These are phyloP conservation scores for Papilio polytes DNA, from an alignment of 1,140 invertebrate genomes.

Conservation along the genomic window DNA sequence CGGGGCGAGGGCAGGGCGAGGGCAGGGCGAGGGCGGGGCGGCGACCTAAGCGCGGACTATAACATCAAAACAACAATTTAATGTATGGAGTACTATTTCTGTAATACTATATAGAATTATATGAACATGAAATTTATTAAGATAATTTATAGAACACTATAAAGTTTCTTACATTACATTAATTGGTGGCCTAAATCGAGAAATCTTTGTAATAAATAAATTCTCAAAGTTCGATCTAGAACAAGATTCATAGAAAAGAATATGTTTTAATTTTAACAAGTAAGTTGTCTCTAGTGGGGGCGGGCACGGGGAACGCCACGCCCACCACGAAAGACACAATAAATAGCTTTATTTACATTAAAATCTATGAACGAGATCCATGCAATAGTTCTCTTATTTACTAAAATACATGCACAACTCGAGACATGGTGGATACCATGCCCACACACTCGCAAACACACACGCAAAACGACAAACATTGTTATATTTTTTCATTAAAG, in stretches of 20 bases:
- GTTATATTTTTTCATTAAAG: conserved; percentile 29
- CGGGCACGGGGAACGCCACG: background rate
- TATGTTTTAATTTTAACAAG: background rate
- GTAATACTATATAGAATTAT: background rate
- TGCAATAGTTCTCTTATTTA: conserved; percentile 12
- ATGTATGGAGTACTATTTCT: background rate
- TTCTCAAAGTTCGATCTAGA: conserved; percentile 10
- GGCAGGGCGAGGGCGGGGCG: background rate
- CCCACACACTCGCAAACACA: background rate
- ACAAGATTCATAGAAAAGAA: conserved; percentile 5
- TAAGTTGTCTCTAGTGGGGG: background rate
- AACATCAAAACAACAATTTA: conserved; percentile 8
- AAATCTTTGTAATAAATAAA: conserved; percentile 18
- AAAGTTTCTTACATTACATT: conserved; percentile 15
- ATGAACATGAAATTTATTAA: background rate
- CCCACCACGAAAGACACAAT: background rate
- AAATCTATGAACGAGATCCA: conserved; percentile 27
- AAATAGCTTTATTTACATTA: conserved; percentile 13
- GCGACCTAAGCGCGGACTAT: background rate
- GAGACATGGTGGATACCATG: background rate
- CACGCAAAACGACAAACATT: background rate
- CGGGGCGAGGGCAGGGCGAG: conserved; percentile 87
- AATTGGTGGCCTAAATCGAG: background rate
- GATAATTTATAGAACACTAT: background rate
- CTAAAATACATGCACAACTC: conserved; percentile 8